Evolutionary conservation across 2,797 vertebrate genomes (phyloP).

Genomic region (Esox lucius): DNA sequence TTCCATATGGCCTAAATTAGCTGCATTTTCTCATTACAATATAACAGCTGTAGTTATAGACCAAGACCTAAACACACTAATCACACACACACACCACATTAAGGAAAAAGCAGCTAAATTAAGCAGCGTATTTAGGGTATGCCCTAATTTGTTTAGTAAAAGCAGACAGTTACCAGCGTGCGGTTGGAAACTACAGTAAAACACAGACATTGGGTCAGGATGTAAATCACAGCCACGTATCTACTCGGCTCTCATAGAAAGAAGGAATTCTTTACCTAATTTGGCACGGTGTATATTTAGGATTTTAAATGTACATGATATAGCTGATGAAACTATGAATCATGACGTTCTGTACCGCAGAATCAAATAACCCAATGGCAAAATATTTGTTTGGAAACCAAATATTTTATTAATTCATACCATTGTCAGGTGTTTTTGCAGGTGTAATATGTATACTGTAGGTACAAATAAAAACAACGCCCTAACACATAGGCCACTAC

Average conservation of each 20-base stretch:
- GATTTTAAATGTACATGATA: not conserved
- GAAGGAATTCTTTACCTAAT: not conserved
- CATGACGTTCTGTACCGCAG: slow-evolving; percentile 16
- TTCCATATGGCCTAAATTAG: not conserved
- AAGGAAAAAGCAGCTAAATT: slow-evolving; percentile 14
- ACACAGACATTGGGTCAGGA: slow-evolving; percentile 37
- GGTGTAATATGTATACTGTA: slow-evolving; percentile 29
- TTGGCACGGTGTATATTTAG: not conserved
- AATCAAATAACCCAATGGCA: slow-evolving; percentile 62
- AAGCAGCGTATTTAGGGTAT: slow-evolving; percentile 29
- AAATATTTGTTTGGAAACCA: slow-evolving; percentile 60
- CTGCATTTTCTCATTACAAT: not conserved
- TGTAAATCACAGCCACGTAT: slow-evolving; percentile 22
- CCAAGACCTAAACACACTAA: slow-evolving; percentile 12
- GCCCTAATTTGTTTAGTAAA: slow-evolving; percentile 32
- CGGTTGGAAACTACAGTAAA: slow-evolving; percentile 56
- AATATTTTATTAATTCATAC: slow-evolving; percentile 69
- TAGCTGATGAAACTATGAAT: not conserved
- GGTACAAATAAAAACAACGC: not conserved
- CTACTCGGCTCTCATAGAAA: not conserved
- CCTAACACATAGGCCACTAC: not conserved
- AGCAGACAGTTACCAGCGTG: slow-evolving; percentile 33
- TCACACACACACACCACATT: slow-evolving; percentile 10
- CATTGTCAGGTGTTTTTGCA: slow-evolving; percentile 57
- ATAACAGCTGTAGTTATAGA: slow-evolving; percentile 4